Evolutionary conservation across 2,113 vertebrate species (phyloP), one percentile per base, ranked within the genome.

Genomic region (Oceanites oceanicus): DNA sequence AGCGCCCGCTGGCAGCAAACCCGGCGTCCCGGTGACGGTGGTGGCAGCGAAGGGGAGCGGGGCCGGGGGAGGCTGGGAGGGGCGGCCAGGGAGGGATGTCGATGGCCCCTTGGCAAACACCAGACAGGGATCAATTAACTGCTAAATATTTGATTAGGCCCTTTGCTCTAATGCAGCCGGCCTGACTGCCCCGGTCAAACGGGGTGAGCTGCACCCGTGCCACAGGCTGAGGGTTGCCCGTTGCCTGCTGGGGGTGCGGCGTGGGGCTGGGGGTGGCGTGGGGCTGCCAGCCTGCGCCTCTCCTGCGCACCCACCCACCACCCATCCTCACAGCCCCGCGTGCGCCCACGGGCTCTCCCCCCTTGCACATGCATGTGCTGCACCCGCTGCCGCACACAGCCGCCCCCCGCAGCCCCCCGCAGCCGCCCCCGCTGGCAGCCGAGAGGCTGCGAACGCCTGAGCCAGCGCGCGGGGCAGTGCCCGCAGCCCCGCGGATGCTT

Each of bases 61-160:
- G 23, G 22, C n/a, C 3, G 6, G 25, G 25, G 26, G 9, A 27
- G 26, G 22, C 32, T 25, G 62, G 52, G 19, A 29, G 23, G 27
- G 11, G 17, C 2, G 0, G 1, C 4, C 13, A 4, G 36, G 84
- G 21, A 42, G 26, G 17, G 58, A 80, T 95, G 94, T 93, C 73
- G 92, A 96, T 82, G 94, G 89, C 50, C 92, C 97, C 91, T 89
- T 94, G 86, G 94, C 94, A 94, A 97, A 97, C 91, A 80, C 86
- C 88, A 96, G 92, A 94, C 40, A 73, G 95, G 98, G 96, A 98
- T 98, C 98, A 98, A 98, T 98, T 98, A 97, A 97, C 97, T 97
- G 96, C 98, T 98, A 97, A 96, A 97, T 98, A 97, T 97, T 98
- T 98, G 98, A 99, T 98, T 90, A 97, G 96, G 63, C 62, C 91